These are phyloP conservation scores for Lagria hirta DNA, from an alignment of 2,888 invertebrate species.

Conservation along the genomic window DNA sequence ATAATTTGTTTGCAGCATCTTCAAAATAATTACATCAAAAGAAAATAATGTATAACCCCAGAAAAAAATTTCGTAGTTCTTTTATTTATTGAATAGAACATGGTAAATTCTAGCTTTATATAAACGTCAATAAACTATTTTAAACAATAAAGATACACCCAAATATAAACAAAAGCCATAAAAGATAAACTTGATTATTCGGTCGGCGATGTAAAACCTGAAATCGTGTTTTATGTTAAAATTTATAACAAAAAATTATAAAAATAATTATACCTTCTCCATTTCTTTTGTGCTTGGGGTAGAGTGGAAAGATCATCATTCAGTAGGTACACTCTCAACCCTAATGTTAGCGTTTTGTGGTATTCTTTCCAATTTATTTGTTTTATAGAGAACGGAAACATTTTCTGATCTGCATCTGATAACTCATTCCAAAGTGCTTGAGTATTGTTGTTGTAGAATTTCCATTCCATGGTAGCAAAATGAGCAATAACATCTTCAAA, in stretches of 20 bases:
- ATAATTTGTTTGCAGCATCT: no score
- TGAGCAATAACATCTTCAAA: conserved; percentile 14
- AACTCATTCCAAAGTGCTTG: conserved; percentile 58
- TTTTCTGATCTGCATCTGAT: conserved; percentile 51
- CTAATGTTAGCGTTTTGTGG: conserved; percentile 14
- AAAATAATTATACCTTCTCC: conserved; percentile 2
- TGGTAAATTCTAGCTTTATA: no score
- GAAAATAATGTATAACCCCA: no score
- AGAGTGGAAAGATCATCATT: conserved; percentile 70
- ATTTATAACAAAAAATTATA: conserved; percentile 1
- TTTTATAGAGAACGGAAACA: conserved; percentile 72
- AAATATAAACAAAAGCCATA: no score
- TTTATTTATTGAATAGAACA: no score
- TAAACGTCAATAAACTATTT: no score
- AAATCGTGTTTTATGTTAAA: no score
- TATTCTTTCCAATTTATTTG: conserved; percentile 66
- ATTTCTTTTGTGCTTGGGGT: conserved; percentile 58
- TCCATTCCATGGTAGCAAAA: conserved; percentile 23
- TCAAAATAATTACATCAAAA: no score
- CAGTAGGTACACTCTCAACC: conserved; percentile 30
- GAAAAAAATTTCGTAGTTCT: no score
- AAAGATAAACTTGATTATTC: no score
- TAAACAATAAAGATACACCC: no score
- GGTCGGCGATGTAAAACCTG: conserved; percentile 2
- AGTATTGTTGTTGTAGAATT: conserved; percentile 65